Evolutionary conservation across 2,797 vertebrate genomes (phyloP).

Genomic region (Sebastes goodei): DNA sequence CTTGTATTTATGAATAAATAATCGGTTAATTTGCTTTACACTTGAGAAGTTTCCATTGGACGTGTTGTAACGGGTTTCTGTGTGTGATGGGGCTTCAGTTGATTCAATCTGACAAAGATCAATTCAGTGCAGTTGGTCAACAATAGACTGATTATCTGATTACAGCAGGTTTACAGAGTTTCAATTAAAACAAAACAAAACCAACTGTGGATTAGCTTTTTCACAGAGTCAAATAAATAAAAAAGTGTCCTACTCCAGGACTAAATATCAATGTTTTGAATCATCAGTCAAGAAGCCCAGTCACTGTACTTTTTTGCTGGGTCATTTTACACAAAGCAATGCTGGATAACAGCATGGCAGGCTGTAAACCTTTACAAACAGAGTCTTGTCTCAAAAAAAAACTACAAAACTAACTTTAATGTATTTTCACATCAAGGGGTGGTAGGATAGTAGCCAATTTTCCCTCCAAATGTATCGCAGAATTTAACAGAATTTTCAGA

Average conservation of each 20-base stretch:
- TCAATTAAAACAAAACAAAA: no score
- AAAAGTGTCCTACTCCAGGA: no score
- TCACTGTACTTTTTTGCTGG: no score
- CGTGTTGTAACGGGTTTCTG: background rate
- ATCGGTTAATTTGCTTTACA: background rate
- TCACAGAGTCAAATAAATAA: no score
- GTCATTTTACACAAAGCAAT: no score
- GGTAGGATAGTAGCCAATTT: background rate
- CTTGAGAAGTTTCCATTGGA: conserved; percentile 35
- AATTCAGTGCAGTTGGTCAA: conserved; percentile 15
- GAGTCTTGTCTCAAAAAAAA: background rate
- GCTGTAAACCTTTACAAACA: background rate
- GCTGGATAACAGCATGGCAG: background rate
- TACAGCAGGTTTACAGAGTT: background rate
- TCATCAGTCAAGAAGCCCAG: no score
- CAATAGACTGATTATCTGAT: conserved; percentile 2
- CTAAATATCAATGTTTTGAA: no score
- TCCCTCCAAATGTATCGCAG: no score
- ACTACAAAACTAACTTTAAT: background rate
- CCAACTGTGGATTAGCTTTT: no score
- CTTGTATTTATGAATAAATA: background rate
- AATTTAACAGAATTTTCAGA: no score
- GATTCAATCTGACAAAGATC: conserved; percentile 46
- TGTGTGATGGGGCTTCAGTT: background rate
- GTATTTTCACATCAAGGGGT: background rate